Evolutionary conservation across 2,113 vertebrate species (phyloP).

Genomic region (Triplophysa siluroides): DNA sequence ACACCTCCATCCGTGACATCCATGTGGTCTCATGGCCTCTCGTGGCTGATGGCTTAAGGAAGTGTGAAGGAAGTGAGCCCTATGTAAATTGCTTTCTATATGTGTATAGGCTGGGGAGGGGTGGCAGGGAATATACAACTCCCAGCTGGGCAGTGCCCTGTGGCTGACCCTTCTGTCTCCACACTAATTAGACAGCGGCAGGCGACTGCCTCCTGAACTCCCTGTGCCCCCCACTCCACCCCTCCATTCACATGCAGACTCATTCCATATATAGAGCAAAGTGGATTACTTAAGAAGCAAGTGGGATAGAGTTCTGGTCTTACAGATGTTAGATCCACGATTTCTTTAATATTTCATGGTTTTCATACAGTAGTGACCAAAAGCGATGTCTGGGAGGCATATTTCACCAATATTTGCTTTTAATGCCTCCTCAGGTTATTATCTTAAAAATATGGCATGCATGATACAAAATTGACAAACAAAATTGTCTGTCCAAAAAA

Average conservation of each 20-base stretch:
- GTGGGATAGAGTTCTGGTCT: background rate
- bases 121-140: slow-evolving; percentile 74
- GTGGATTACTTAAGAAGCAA: slow-evolving; percentile 7
- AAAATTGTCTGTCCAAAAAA: too few species aligned
- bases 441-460: too few species aligned
- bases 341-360: too few species aligned
- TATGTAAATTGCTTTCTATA: slow-evolving; percentile 58
- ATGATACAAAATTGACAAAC: too few species aligned
- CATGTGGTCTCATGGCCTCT: slow-evolving; percentile 41
- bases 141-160: slow-evolving; percentile 82
- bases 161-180: slow-evolving; percentile 79
- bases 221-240: slow-evolving; percentile 66
- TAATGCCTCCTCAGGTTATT: too few species aligned
- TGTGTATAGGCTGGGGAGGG: slow-evolving; percentile 46
- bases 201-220: slow-evolving; percentile 82
- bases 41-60: slow-evolving; percentile 51
- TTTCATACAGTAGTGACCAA: too few species aligned
- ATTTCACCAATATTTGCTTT: too few species aligned
- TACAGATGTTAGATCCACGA: background rate
- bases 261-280: slow-evolving; percentile 22
- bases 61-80: slow-evolving; percentile 59
- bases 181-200: slow-evolving; percentile 81
- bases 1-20: background rate
- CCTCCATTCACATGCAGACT: slow-evolving; percentile 51
- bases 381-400: too few species aligned